Percentiles rank a stretch among this genome's conserved stretches.
phyloP scores from a whole-genome alignment of 1,140 invertebrate species.

The Bombus soroeensis region DNA sequence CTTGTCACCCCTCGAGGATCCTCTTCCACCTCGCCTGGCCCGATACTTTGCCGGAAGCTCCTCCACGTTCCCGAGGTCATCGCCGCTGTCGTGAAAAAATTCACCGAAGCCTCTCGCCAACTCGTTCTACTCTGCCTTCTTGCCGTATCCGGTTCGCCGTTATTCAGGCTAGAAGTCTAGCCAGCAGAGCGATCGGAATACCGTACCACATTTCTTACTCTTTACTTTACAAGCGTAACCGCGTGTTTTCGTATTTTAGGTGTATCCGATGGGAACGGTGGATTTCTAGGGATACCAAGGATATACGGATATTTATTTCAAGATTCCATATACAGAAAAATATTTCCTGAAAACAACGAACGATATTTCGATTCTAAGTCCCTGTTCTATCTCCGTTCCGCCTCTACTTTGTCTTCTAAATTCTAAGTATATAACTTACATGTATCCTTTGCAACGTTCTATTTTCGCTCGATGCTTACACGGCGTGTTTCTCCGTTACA shows the following conservation, averaged over 20 bases:
- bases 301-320: not conserved
- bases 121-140: slow-evolving; percentile 1
- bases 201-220: not conserved
- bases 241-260: not conserved
- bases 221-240: no score
- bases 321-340: no score
- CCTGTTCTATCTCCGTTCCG: not conserved
- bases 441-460: not conserved
- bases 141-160: not conserved
- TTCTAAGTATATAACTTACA: no score
- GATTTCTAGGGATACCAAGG: no score
- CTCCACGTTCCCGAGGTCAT: not conserved
- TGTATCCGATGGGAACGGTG: not conserved
- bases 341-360: not conserved
- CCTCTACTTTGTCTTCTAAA: no score
- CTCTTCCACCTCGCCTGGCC: not conserved
- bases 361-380: not conserved
- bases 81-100: not conserved
- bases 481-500: not conserved
- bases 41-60: not conserved
- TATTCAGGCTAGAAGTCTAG: not conserved
- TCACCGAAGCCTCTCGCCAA: not conserved
- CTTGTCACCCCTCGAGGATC: not conserved
- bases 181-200: not conserved
- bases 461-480: not conserved